Evolutionary conservation across 1,140 invertebrate genomes (phyloP), one percentile per base, ranked within the genome.

Genomic region (Achroia grisella): DNA sequence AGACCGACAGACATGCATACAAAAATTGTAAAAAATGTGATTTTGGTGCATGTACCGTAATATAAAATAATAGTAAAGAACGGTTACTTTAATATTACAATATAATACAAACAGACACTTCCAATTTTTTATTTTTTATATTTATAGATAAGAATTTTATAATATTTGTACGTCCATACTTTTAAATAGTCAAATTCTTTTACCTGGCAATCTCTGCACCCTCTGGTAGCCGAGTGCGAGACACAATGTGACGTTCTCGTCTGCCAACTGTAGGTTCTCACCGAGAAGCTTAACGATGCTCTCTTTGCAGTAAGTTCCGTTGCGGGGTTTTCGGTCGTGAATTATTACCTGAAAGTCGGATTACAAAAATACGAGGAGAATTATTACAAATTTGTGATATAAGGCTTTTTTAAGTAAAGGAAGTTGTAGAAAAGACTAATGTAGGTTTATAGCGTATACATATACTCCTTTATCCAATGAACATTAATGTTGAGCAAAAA

Each of bases 201-300:
- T 54, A 85, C 81, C 81, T 62, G 81, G 81, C 52, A 85, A 60
- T 43, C 81, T 62, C 40, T 85, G 81, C 9, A 85, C 81, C 42
- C 81, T 62, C 44, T 85, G 81, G 48, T 85, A 85, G 4, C 81
- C 81, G 6, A 85, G 53, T 39, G 81, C 81, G 1, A 85, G 62
- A 42, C 81, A 85, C 34, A 85, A 56, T n/a, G 81, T 85, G 10
- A 85, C 81, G 53, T 85, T 85, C 48, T 85, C 81, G 43, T 85
- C 81, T 0, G 81, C 81, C 4, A 85, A 41, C 45, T 85, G 81
- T 17, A 85, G 48, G 56, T 81, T 85, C 45, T 85, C 81, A n/a
- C 81, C 81, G 9, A 85, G 64, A 8, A 82, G 57, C 55, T 85
- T 85, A 9, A 85, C 75, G 43, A 82, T 85, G 45, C 57, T 85